Conservation (phyloP, 2,797 vertebrate genomes). For the Sebastes iracundus region DNA sequence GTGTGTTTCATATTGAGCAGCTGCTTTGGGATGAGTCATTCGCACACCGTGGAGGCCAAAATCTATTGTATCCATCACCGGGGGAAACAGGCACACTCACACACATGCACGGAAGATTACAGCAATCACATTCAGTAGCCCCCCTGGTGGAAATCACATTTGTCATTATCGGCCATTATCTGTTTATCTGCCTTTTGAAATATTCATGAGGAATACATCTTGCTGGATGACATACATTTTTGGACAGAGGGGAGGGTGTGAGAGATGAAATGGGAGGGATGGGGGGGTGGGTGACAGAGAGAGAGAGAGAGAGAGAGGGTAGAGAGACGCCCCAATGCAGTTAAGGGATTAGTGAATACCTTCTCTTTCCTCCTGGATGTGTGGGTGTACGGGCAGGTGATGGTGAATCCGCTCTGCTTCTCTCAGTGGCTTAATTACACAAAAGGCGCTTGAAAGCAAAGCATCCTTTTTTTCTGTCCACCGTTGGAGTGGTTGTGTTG, state of each 20-base stretch:
- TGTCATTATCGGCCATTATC: conserved; percentile 53
- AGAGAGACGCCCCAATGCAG: conserved; percentile 63
- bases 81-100: conserved; percentile 28
- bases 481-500: background rate
- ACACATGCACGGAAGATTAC: conserved; percentile 28
- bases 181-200: conserved; percentile 56
- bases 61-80: conserved; percentile 62
- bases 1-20: conserved; percentile 53
- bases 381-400: conserved; percentile 67
- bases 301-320: background rate
- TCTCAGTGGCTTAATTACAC: conserved; percentile 83
- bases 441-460: conserved; percentile 46
- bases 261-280: conserved; percentile 4
- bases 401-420: conserved; percentile 56
- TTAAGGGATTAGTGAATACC: conserved; percentile 56
- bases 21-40: conserved; percentile 72
- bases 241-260: conserved; percentile 28
- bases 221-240: conserved; percentile 50
- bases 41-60: conserved; percentile 56
- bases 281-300: background rate
- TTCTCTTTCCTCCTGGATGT: conserved; percentile 32
- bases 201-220: conserved; percentile 54
- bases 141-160: conserved; percentile 47
- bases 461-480: background rate
- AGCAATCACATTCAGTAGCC: conserved; percentile 24